Evolutionary conservation across 2,888 invertebrate genomes (phyloP).

Genomic region (Teinopalpus imperialis): DNA sequence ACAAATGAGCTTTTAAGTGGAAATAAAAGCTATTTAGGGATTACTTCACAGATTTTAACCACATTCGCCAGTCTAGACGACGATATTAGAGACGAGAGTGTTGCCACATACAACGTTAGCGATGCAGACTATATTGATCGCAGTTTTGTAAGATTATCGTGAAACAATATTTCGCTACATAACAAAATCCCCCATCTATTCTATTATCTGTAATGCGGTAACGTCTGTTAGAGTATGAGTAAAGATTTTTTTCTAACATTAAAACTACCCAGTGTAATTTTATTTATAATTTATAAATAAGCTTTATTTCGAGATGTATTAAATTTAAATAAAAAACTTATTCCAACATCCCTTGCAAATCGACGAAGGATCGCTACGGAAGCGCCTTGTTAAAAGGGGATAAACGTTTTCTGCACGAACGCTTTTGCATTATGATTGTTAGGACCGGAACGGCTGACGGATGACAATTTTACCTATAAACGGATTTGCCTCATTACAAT

Average conservation of each 20-base stretch:
- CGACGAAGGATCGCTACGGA: conserved; percentile 19
- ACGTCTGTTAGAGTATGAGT: too few species aligned
- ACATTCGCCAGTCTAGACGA: conserved; percentile 21
- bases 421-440: conserved; percentile 22
- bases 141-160: not conserved
- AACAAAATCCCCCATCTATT: too few species aligned
- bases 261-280: too few species aligned
- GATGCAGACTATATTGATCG: not conserved
- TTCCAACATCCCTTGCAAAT: conserved; percentile 2
- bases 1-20: conserved; percentile 7
- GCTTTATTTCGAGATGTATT: too few species aligned
- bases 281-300: too few species aligned
- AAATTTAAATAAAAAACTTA: too few species aligned
- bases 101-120: conserved; percentile 5
- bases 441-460: conserved; percentile 1
- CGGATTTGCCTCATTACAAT: conserved; percentile 18
- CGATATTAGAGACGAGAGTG: conserved; percentile 13
- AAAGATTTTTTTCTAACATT: too few species aligned
- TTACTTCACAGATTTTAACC: conserved; percentile 16
- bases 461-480: conserved; percentile 18
- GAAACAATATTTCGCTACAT: too few species aligned
- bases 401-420: conserved; percentile 22
- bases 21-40: conserved; percentile 5
- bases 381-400: conserved; percentile 23
- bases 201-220: too few species aligned